Conservation (phyloP, 2,113 vertebrate genomes). For the Onychostruthus taczanowskii region DNA sequence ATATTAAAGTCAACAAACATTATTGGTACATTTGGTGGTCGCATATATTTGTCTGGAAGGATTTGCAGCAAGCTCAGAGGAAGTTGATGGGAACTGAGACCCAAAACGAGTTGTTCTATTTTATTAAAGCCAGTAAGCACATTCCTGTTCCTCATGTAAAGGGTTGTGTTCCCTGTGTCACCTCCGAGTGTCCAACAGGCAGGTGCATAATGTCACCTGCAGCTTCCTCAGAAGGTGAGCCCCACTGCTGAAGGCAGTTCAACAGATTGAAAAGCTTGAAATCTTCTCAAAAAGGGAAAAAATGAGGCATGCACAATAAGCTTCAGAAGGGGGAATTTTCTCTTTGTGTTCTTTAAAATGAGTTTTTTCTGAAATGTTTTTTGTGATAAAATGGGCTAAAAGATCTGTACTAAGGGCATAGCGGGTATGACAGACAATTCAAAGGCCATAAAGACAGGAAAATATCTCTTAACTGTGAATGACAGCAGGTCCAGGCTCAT, state of each 20-base stretch:
- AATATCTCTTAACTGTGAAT: background rate
- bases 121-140: slow-evolving; percentile 45
- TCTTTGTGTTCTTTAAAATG: background rate
- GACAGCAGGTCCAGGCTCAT: background rate
- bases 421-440: background rate
- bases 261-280: background rate
- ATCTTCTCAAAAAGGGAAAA: background rate
- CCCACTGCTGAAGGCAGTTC: background rate
- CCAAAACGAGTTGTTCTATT: slow-evolving; percentile 37
- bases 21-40: slow-evolving; percentile 62
- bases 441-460: background rate
- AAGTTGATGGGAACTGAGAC: slow-evolving; percentile 21
- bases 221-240: background rate
- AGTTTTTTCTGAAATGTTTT: background rate
- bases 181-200: background rate
- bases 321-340: background rate
- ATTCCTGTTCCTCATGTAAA: background rate
- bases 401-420: background rate
- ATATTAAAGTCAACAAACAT: slow-evolving; percentile 65
- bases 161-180: slow-evolving; percentile 23
- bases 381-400: background rate
- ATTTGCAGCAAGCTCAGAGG: slow-evolving; percentile 43
- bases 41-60: slow-evolving; percentile 62
- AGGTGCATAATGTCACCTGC: background rate
- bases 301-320: background rate